A percentile compares a stretch with the other conserved stretches of the same genome.
Conservation (phyloP, 2,888 invertebrate species). For the Ashinkailepas kermadecensis region DNA sequence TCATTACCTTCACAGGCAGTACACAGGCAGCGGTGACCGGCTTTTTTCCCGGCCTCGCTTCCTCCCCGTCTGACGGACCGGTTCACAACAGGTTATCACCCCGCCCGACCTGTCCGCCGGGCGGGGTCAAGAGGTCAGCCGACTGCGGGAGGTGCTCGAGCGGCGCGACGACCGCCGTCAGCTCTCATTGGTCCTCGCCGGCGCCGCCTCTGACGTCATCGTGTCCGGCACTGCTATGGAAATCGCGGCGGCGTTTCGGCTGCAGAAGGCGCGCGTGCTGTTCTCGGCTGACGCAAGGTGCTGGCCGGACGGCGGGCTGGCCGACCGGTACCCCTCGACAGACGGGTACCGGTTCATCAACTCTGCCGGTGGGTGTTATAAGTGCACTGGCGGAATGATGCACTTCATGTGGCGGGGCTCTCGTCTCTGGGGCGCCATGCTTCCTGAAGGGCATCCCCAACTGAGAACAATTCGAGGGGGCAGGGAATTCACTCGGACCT, state of each 20-base stretch:
- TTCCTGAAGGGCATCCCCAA: too few species aligned
- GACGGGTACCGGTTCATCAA: neutral
- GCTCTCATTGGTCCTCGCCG: neutral
- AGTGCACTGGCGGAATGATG: too few species aligned
- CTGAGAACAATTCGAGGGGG: too few species aligned
- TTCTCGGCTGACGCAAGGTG: neutral
- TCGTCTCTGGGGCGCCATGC: too few species aligned
- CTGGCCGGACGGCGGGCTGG: neutral
- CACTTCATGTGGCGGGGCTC: too few species aligned
- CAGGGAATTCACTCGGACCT: too few species aligned
- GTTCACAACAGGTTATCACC: too few species aligned
- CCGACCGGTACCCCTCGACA: neutral
- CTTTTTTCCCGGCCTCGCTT: too few species aligned
- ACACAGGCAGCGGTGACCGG: too few species aligned
- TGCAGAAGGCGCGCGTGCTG: neutral
- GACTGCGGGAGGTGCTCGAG: neutral
- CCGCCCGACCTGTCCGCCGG: too few species aligned
- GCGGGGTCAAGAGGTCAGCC: neutral
- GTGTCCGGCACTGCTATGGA: neutral
- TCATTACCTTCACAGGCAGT: too few species aligned
- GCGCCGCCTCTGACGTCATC: neutral
- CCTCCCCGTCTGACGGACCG: too few species aligned
- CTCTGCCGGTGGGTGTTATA: neutral
- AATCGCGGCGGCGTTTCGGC: neutral
- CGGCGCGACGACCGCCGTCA: neutral